Percentiles rank a stretch among this genome's conserved stretches.
Evolutionary conservation across 2,888 invertebrate species (phyloP).

Genomic region (Dryococelus australis): DNA sequence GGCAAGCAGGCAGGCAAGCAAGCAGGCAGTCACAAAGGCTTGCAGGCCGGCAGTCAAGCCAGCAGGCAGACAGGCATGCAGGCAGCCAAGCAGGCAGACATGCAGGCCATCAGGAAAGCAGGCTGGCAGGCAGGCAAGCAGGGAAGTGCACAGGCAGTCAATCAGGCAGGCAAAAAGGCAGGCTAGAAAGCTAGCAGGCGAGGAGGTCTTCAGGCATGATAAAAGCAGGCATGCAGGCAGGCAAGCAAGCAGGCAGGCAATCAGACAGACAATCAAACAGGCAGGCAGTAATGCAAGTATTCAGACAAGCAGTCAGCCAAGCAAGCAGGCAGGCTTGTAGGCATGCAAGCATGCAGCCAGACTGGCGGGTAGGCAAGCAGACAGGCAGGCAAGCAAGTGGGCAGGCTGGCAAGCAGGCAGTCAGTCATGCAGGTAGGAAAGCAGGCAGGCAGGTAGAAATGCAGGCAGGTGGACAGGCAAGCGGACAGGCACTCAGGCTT

Average conservation of each 20-base stretch:
- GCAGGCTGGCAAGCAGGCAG: constrained; percentile 1
- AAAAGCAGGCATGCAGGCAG: background rate
- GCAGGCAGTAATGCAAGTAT: background rate
- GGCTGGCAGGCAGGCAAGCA: constrained; percentile 19
- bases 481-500: background rate
- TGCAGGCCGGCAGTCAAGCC: background rate
- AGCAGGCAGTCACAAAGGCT: background rate
- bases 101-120: background rate
- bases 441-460: too few relatives aligned
- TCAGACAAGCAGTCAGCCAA: background rate
- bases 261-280: background rate
- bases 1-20: constrained; percentile 4
- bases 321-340: background rate
- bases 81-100: background rate
- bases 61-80: background rate
- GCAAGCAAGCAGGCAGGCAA: background rate
- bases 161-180: background rate
- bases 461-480: background rate
- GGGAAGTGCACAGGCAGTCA: background rate
- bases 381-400: background rate
- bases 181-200: background rate
- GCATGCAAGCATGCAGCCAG: background rate
- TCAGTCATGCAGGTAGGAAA: background rate
- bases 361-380: background rate
- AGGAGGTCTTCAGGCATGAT: too few relatives aligned